These are phyloP conservation scores for Pseudois nayaur DNA, from an alignment of 2,113 vertebrate genomes.

Conservation along the genomic window DNA sequence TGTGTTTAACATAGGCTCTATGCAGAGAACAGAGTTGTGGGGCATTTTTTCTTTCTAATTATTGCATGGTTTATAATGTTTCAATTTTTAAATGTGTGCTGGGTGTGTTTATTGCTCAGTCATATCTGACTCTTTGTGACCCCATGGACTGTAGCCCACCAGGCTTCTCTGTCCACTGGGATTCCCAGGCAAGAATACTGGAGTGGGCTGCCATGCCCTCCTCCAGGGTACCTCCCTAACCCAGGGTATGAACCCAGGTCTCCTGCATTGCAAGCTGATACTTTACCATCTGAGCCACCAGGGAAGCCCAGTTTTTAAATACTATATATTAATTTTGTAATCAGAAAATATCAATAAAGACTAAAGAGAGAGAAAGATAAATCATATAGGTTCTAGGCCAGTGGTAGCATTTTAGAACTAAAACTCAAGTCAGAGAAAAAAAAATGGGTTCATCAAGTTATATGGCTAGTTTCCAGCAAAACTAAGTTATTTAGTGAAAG, in stretches of 20 bases:
- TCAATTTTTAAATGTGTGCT: neutral
- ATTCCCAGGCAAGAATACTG: neutral
- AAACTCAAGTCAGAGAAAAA: neutral
- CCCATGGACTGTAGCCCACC: neutral
- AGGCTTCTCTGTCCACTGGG: neutral
- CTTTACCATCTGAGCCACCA: neutral
- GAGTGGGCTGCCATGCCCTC: neutral
- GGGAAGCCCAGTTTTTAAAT: neutral
- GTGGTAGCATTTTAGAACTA: neutral
- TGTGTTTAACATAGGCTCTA: neutral
- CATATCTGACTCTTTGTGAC: neutral
- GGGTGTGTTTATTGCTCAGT: neutral
- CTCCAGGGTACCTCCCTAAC: neutral
- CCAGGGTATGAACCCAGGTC: neutral
- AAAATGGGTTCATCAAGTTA: neutral
- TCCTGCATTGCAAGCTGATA: neutral
- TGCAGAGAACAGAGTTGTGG: neutral
- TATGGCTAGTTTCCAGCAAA: neutral
- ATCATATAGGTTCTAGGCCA: neutral
- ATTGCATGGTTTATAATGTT: neutral
- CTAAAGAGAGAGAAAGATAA: neutral
- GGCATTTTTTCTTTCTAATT: neutral
- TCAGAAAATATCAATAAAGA: slow-evolving; percentile 16
- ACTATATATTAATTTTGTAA: neutral
- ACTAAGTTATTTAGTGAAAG: neutral